Conservation (phyloP, 1,140 invertebrate species). For the Venturia canescens region DNA sequence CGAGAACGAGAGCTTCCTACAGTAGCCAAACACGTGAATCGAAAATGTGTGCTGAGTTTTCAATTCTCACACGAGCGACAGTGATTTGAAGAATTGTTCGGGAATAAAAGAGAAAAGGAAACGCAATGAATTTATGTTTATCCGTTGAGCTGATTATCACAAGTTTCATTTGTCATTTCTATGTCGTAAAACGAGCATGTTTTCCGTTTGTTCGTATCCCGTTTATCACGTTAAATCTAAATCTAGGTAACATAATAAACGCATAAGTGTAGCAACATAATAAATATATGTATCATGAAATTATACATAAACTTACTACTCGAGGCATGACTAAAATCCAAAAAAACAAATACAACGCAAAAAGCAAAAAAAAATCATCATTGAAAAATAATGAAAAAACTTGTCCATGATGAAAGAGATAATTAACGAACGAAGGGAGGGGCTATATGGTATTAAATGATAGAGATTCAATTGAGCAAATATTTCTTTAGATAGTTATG, state of each 20-base stretch:
- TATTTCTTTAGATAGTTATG: conserved; percentile 47
- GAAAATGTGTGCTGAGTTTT: conserved; percentile 7
- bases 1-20: conserved; percentile 44
- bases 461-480: conserved; percentile 41
- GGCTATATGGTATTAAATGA: conserved; percentile 51
- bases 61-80: conserved; percentile 13
- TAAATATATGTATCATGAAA: conserved; percentile 63
- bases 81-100: conserved; percentile 28
- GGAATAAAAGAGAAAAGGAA: conserved; percentile 8
- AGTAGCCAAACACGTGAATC: conserved; percentile 39
- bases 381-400: conserved; percentile 43
- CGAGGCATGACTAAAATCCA: conserved; percentile 46
- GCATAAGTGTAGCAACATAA: conserved; percentile 64
- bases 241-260: conserved; percentile 60
- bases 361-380: conserved; percentile 27
- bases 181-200: conserved; percentile 2
- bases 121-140: not conserved
- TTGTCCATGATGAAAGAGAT: conserved; percentile 57
- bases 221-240: conserved; percentile 48
- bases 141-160: conserved; percentile 23
- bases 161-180: conserved; percentile 41
- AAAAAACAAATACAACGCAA: conserved; percentile 32
- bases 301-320: conserved; percentile 59
- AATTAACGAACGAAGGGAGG: conserved; percentile 51
- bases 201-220: not conserved